phyloP scores from a whole-genome alignment of 2,797 vertebrate species.

The Pangasius krempfi region DNA sequence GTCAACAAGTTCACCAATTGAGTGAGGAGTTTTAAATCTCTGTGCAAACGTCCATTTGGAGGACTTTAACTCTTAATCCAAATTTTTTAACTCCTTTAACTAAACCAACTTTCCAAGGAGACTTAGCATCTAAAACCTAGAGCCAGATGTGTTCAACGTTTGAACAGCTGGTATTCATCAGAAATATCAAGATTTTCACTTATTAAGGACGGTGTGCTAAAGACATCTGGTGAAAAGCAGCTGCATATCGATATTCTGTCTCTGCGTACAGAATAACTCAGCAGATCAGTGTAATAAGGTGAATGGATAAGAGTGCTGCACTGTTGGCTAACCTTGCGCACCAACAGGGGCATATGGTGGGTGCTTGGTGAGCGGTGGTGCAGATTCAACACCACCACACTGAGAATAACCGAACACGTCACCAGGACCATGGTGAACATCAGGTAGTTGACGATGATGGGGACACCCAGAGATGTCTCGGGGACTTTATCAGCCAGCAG shows the following conservation, averaged over 20 bases:
- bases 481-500: constrained; percentile 92
- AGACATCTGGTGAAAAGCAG: not conserved
- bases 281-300: not conserved
- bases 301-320: not conserved
- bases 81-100: too few relatives aligned
- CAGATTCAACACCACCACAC: constrained; percentile 89
- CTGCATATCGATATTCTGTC: not conserved
- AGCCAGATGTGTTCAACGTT: not conserved
- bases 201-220: not conserved
- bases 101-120: not conserved
- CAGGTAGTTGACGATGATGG: constrained; percentile 91
- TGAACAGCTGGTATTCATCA: not conserved
- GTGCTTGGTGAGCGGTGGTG: constrained; percentile 88
- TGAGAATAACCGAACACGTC: constrained; percentile 89
- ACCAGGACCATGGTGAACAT: constrained; percentile 93
- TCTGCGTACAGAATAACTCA: not conserved
- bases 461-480: constrained; percentile 87
- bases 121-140: not conserved
- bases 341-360: constrained; percentile 87
- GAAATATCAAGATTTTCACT: not conserved
- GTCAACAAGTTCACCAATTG: not conserved
- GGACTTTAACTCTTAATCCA: not conserved
- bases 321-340: constrained; percentile 78
- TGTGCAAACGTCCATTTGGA: not conserved
- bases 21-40: not conserved